A percentile compares a stretch with the other conserved stretches of the same genome.
Evolutionary conservation across 2,888 invertebrate species (phyloP).

Genomic region (Trichogramma dendrolimi): DNA sequence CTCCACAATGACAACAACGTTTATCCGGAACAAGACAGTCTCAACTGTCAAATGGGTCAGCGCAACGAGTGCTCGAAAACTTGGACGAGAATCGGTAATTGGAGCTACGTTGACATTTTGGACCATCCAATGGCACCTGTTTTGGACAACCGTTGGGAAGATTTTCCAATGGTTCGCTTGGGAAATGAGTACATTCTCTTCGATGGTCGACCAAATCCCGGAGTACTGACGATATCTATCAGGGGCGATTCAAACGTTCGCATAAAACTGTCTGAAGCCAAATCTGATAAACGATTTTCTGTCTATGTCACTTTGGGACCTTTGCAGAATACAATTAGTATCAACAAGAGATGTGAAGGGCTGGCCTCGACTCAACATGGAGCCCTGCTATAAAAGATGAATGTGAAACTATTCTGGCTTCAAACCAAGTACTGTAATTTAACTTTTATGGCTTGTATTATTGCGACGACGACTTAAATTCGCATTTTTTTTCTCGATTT

Average conservation of each 20-base stretch:
- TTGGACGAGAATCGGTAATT: slow-evolving; percentile 21
- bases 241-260: too few species aligned
- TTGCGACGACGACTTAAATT: too few species aligned
- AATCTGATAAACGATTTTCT: too few species aligned
- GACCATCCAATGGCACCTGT: slow-evolving; percentile 34
- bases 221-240: neutral
- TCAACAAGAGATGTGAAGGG: too few species aligned
- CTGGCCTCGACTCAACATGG: too few species aligned
- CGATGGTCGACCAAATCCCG: neutral
- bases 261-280: too few species aligned
- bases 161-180: slow-evolving; percentile 22
- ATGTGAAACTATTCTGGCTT: too few species aligned
- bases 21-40: slow-evolving; percentile 8
- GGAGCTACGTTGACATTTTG: slow-evolving; percentile 30
- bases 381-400: too few species aligned
- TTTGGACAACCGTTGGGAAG: slow-evolving; percentile 42
- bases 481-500: slow-evolving; percentile 3
- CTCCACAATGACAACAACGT: neutral
- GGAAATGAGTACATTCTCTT: slow-evolving; percentile 8
- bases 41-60: slow-evolving; percentile 17
- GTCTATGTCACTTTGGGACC: too few species aligned
- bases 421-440: too few species aligned
- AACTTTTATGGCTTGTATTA: too few species aligned
- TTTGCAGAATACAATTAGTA: too few species aligned
- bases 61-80: slow-evolving; percentile 7